These are phyloP conservation scores for Cryptoprocta ferox DNA, from an alignment of 2,797 vertebrate genomes.

Conservation along the genomic window DNA sequence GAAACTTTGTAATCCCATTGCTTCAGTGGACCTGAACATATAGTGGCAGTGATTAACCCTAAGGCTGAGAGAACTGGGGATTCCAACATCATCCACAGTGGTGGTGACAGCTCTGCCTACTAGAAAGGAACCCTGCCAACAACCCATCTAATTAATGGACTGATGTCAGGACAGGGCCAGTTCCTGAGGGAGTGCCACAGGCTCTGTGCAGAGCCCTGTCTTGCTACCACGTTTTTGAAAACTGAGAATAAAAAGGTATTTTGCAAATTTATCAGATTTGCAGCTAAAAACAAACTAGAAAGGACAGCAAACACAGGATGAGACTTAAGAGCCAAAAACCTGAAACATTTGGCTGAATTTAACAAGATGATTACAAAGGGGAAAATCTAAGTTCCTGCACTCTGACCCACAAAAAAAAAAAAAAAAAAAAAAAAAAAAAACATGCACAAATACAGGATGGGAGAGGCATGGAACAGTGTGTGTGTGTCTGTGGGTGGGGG, in stretches of 20 bases:
- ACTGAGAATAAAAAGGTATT: constrained; percentile 12
- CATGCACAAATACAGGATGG: constrained; percentile 56
- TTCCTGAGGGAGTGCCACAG: neutral
- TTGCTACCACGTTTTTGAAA: neutral
- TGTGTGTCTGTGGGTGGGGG: constrained; percentile 1
- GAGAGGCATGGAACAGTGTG: constrained; percentile 33
- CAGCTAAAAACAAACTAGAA: constrained; percentile 56
- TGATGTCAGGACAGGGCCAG: neutral
- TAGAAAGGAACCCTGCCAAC: neutral
- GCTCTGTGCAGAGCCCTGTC: neutral
- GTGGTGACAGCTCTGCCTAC: neutral
- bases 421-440: neutral
- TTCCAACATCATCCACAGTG: neutral
- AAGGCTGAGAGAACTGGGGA: neutral
- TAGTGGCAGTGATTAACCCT: neutral
- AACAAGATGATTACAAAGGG: constrained; percentile 45
- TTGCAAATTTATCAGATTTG: neutral
- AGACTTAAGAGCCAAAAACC: neutral
- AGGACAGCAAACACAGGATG: neutral
- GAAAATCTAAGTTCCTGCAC: constrained; percentile 59
- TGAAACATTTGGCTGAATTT: constrained; percentile 58
- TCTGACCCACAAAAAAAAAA: constrained; percentile 11
- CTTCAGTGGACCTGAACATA: neutral
- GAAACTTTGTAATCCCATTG: neutral
- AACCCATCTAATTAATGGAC: neutral